Base-by-base conservation (phyloP, 2,888 invertebrate genomes). In the Drosophila paranaensis region DNA sequence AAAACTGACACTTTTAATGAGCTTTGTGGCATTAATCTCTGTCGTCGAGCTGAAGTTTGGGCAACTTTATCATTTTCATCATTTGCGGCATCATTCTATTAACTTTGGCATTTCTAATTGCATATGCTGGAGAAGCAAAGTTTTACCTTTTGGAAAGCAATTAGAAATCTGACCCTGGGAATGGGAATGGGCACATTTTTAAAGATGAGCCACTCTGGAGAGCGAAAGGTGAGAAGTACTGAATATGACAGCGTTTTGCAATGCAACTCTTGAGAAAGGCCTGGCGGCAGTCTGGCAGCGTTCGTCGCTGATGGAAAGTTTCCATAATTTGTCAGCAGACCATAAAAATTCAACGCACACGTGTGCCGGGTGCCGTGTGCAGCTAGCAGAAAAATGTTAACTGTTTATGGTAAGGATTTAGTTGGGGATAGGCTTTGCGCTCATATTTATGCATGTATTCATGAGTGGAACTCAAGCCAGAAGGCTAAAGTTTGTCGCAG, bases 1-100 rank as follows among this genome's bases (percentile, higher is more conserved):
- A 88, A 88, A 82, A 76, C 78, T 84, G 84, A 77, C 88, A 86
- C 54, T 86, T 88, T 89, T 89, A 90, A 89, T 89, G 89, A 90
- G 90, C 79, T 88, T 80, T 81, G 70, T 81, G 82, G 88, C 71
- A 86, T 90, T 89, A 89, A 90, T 89, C 90, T 87, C 70, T 71
- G 81, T 74, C 72, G 81, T 61, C 62, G 80, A 2, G 27, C 39
- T 57, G 58, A 71, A 67, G 60, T 66, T 66, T 77, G 66, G 54
- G 48, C 74, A 74, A 70, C 77, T 77, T 77, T 51, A 63, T 74
- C 65, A 68, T 63, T 51, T 77, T 58, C 54, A 48, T 58, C 39
- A 48, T 39, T 58, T 58, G 73, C 45, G 77, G 69, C 62, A 46
- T 60, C 54, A 60, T 60, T 73, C 65, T 73, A 77, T 77, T 76